Conservation (phyloP, 1,140 invertebrate species). For the Brachionus sp. region DNA sequence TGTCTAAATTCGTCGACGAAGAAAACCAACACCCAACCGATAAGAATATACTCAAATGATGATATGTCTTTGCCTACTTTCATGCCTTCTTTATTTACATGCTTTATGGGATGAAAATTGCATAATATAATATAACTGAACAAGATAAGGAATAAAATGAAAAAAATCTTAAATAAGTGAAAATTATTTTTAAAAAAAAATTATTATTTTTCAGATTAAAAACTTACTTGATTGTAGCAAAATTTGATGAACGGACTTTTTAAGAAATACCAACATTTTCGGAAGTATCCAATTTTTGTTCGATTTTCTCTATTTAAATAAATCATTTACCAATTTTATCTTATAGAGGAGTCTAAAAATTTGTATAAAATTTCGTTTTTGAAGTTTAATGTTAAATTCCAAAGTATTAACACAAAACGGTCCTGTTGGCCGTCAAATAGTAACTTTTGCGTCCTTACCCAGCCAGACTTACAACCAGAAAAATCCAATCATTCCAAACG, state of each 20-base stretch:
- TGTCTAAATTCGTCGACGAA: constrained; percentile 59
- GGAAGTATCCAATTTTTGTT: background rate
- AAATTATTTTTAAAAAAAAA: background rate
- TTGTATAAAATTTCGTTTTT: too few relatives aligned
- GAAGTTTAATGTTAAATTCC: too few relatives aligned
- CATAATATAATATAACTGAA: constrained; percentile 40
- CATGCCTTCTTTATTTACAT: background rate
- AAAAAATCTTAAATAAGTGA: constrained; percentile 30
- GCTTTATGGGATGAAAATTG: constrained; percentile 35
- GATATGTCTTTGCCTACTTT: background rate
- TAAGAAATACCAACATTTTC: constrained; percentile 27
- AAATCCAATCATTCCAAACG: too few relatives aligned
- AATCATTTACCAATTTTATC: background rate
- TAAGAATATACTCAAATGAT: constrained; percentile 55
- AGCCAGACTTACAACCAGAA: too few relatives aligned
- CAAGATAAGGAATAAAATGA: background rate
- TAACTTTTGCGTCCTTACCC: too few relatives aligned
- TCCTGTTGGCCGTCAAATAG: too few relatives aligned
- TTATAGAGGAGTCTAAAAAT: too few relatives aligned
- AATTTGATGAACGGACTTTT: background rate
- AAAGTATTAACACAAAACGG: too few relatives aligned
- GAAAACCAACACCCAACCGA: constrained; percentile 59
- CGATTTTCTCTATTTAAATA: background rate
- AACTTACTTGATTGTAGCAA: constrained; percentile 16
- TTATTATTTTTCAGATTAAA: background rate